Base-by-base conservation (phyloP, 53 echinoderm and acorn worm species). In the Crossaster papposus region DNA sequence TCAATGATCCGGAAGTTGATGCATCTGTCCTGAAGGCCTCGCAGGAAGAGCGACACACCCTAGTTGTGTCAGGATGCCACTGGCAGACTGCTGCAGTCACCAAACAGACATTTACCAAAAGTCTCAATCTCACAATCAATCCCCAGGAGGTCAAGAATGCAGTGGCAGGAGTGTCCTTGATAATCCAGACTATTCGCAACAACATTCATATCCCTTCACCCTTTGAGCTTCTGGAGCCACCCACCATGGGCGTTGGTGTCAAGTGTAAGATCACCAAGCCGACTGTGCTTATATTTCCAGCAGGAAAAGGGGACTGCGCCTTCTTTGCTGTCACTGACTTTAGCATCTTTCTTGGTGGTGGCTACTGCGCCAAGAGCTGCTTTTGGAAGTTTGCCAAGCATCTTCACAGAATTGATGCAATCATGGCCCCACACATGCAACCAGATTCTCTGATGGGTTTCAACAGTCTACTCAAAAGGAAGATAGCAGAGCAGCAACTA, bases 371-470 rank as follows among this genome's bases (percentile, higher is more conserved):
- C 50, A 96, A 99, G 92, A 94, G 96, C 81, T 96, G 96, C 92
- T 99, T 99, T 88, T 99, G 99, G 99, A 96, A 96, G 81, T 99
- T 99, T 92, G 99, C 99, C 68, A 99, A 99, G 89, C 99, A 99
- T 64, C 81, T 99, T 31, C 94, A 96, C 83, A 79, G 99, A 79
- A 93, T 99, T 31, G 99, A 99, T 95, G 99, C 99, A 70, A 90
- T 99, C 72, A 89, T 99, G 79, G 83, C 95, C 64, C 96, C 94
- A 9, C 94, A 95, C 85, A 93, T 96, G 92, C 91, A 91, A 44
- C 99, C 99, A 6, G 93, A 99, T 70, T 91, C 94, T 24, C 89
- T 99, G 50, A 88, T 93, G 14, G 99, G 99, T 26, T 93, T 99
- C 76, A 99, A 96, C 89, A 99, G 99, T 64, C 90, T 99, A 30